Evolutionary conservation across 2,888 invertebrate species (phyloP).

Genomic region (Acleris laterana): DNA sequence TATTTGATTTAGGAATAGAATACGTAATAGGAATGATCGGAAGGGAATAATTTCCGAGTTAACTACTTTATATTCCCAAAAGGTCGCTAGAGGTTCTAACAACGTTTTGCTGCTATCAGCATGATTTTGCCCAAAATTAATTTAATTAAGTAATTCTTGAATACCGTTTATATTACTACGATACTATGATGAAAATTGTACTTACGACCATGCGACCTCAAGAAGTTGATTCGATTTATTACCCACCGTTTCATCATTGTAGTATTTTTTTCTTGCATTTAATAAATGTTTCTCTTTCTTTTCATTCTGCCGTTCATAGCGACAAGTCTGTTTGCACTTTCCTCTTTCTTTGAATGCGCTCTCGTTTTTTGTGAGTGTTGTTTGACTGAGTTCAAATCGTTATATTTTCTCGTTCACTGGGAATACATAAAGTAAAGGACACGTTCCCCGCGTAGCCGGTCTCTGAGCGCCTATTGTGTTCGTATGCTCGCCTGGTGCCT

Average conservation of each 20-base stretch:
- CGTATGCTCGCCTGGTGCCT: constrained; percentile 59
- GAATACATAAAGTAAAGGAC: constrained; percentile 43
- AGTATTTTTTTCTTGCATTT: too few species aligned
- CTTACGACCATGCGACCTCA: too few species aligned
- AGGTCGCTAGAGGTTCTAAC: constrained; percentile 15
- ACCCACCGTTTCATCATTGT: too few species aligned
- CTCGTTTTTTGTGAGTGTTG: too few species aligned
- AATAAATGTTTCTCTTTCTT: too few species aligned
- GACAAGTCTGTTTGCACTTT: too few species aligned
- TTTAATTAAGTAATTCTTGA: background rate
- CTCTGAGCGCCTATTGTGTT: constrained; percentile 55
- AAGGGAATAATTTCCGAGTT: constrained; percentile 33
- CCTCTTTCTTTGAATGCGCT: too few species aligned
- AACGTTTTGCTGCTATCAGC: constrained; percentile 40
- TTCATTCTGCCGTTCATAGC: too few species aligned
- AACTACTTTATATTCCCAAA: constrained; percentile 34
- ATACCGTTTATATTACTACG: background rate
- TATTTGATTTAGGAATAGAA: constrained; percentile 33
- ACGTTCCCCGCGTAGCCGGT: constrained; percentile 41
- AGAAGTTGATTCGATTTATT: too few species aligned
- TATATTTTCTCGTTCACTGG: constrained; percentile 29
- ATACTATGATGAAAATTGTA: background rate
- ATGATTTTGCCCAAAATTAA: constrained; percentile 6
- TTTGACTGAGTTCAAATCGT: constrained; percentile 13
- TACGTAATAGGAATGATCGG: constrained; percentile 34